Evolutionary conservation across 2,113 vertebrate species (phyloP).

Genomic region (Lanius collurio): DNA sequence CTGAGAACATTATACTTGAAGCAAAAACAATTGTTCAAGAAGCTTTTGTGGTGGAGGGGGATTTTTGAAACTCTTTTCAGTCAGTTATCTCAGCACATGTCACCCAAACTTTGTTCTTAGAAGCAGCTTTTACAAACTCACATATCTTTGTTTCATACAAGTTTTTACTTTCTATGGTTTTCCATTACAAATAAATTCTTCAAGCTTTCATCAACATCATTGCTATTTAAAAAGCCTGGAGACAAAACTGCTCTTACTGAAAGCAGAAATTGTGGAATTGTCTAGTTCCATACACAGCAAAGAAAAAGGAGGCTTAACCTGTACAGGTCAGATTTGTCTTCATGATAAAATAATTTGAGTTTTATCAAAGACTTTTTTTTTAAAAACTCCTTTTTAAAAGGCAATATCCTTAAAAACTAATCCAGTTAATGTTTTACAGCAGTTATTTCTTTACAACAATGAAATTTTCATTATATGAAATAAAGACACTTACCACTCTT

Average conservation of each 20-base stretch:
- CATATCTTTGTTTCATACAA: not conserved
- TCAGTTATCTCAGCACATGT: not conserved
- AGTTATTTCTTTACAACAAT: not conserved
- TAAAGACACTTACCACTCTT: conserved; percentile 87
- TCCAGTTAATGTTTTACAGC: not conserved
- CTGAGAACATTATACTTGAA: not conserved
- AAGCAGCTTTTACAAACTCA: not conserved
- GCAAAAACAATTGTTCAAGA: not conserved
- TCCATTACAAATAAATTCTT: not conserved
- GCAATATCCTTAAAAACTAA: not conserved
- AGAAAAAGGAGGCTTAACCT: not conserved
- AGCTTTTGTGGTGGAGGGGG: not conserved
- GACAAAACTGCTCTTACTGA: not conserved
- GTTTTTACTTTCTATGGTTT: not conserved
- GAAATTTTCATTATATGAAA: not conserved
- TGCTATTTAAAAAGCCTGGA: not conserved
- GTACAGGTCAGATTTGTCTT: not conserved
- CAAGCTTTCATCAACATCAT: not conserved
- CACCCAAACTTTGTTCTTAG: not conserved
- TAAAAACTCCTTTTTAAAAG: not conserved
- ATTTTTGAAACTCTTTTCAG: not conserved
- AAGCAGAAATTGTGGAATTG: not conserved
- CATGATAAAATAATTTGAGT: not conserved
- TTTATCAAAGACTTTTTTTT: not conserved
- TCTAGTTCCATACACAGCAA: not conserved